Conservation (phyloP, 2,797 vertebrate species). For the Microctenopoma steveboyesi region DNA sequence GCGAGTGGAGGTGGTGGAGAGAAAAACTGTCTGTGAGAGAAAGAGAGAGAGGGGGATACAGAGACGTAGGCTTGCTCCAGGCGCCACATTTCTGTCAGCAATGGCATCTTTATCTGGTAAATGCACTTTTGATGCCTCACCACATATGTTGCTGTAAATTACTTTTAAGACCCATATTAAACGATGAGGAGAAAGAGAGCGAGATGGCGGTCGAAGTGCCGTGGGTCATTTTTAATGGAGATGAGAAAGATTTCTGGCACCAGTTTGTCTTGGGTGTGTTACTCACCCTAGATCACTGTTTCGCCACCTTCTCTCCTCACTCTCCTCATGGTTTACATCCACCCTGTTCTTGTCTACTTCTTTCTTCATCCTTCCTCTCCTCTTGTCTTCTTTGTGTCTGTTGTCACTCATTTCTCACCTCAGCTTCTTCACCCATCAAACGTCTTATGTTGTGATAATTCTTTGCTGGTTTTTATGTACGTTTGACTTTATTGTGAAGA, state of each 20-base stretch:
- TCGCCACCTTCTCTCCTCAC: not conserved
- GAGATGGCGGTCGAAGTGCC: conserved; percentile 44
- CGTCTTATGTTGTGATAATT: too few species aligned
- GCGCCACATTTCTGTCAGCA: conserved; percentile 74
- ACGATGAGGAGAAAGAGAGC: conserved; percentile 40
- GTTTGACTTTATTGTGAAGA: not conserved
- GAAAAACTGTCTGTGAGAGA: conserved; percentile 15
- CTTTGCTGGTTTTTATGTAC: too few species aligned
- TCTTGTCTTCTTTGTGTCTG: not conserved
- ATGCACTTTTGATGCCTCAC: conserved; percentile 80
- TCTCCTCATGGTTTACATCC: not conserved
- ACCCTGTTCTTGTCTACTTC: not conserved
- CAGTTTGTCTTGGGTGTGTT: conserved; percentile 41
- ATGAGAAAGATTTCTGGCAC: conserved; percentile 49
- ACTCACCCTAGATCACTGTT: conserved; percentile 15
- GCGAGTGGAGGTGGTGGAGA: conserved; percentile 31
- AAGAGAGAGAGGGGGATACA: conserved; percentile 41
- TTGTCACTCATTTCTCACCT: conserved; percentile 3
- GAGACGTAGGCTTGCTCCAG: conserved; percentile 57
- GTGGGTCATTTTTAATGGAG: conserved; percentile 62
- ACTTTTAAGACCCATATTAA: conserved; percentile 73
- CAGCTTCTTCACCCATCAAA: not conserved
- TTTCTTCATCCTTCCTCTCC: not conserved
- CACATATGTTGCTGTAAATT: conserved; percentile 79
- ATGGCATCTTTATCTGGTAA: conserved; percentile 79